Percentiles rank a stretch among this genome's conserved stretches.
phyloP scores from a whole-genome alignment of 2,888 invertebrate species.

The Darwinula stevensoni region DNA sequence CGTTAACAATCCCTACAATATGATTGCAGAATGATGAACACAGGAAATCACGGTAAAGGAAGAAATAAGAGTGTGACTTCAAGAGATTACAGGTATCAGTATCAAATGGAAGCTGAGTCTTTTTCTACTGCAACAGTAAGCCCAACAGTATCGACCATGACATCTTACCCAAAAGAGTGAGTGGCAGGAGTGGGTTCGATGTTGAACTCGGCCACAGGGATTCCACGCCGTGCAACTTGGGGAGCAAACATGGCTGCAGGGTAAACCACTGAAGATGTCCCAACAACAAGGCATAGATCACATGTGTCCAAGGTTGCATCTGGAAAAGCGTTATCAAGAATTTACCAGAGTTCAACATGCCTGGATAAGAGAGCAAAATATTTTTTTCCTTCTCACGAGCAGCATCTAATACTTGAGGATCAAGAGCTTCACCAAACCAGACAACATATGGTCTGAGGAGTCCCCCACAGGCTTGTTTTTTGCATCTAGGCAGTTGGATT shows the following conservation, averaged over 20 bases:
- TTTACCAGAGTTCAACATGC: neutral
- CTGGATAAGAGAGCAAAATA: no score
- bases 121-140: neutral
- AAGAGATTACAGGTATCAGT: constrained; percentile 4
- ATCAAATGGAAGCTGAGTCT: neutral
- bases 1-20: no score
- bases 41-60: neutral
- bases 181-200: constrained; percentile 25
- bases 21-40: constrained; percentile 5
- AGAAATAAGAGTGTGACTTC: neutral
- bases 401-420: constrained; percentile 26
- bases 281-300: constrained; percentile 49
- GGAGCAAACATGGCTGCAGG: constrained; percentile 70
- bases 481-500: constrained; percentile 36
- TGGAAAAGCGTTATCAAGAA: constrained; percentile 13
- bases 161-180: constrained; percentile 20
- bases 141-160: no score
- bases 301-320: constrained; percentile 31
- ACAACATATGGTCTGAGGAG: constrained; percentile 49
- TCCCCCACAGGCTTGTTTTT: constrained; percentile 30
- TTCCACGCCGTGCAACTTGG: constrained; percentile 33
- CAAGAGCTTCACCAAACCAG: constrained; percentile 59
- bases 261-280: constrained; percentile 59
- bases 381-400: constrained; percentile 30
- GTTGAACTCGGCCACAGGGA: constrained; percentile 45